phyloP scores from a whole-genome alignment of 2,888 invertebrate genomes.

The Helobdella robusta region DNA sequence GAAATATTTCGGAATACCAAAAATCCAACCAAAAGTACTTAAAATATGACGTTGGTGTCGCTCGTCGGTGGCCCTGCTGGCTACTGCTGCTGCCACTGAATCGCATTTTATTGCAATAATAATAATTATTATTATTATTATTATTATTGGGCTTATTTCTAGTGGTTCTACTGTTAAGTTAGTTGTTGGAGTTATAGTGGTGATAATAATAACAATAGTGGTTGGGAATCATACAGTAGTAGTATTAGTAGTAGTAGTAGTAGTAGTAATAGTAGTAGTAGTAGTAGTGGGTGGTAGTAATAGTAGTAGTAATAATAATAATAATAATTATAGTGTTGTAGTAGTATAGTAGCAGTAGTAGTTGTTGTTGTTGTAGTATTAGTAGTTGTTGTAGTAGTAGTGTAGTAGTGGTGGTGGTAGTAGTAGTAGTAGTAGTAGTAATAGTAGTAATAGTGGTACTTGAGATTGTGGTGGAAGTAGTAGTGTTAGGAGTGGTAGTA shows the following conservation, averaged over 20 bases:
- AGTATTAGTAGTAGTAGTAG: constrained; percentile 12
- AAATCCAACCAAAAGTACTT: not conserved
- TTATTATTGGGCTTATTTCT: not conserved
- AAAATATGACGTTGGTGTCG: not conserved
- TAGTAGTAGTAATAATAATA: too few relatives aligned
- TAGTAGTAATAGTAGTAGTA: constrained; percentile 11
- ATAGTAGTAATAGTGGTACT: constrained; percentile 10
- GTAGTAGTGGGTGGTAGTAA: too few relatives aligned
- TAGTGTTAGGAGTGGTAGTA: constrained; percentile 13
- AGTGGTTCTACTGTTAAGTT: not conserved
- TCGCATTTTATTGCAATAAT: not conserved
- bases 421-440: constrained; percentile 14
- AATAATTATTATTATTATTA: not conserved
- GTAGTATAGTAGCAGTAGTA: too few relatives aligned
- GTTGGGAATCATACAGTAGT: too few relatives aligned
- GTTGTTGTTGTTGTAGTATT: too few relatives aligned
- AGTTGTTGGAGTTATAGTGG: constrained; percentile 7
- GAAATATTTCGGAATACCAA: not conserved
- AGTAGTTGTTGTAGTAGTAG: too few relatives aligned
- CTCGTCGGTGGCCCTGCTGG: not conserved
- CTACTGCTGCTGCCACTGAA: not conserved
- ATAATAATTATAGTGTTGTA: too few relatives aligned
- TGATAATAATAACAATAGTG: too few relatives aligned
- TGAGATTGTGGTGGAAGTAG: constrained; percentile 1
- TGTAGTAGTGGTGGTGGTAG: too few relatives aligned